These are phyloP conservation scores for Melanerpes formicivorus DNA, from an alignment of 2,113 vertebrate genomes.

Conservation along the genomic window DNA sequence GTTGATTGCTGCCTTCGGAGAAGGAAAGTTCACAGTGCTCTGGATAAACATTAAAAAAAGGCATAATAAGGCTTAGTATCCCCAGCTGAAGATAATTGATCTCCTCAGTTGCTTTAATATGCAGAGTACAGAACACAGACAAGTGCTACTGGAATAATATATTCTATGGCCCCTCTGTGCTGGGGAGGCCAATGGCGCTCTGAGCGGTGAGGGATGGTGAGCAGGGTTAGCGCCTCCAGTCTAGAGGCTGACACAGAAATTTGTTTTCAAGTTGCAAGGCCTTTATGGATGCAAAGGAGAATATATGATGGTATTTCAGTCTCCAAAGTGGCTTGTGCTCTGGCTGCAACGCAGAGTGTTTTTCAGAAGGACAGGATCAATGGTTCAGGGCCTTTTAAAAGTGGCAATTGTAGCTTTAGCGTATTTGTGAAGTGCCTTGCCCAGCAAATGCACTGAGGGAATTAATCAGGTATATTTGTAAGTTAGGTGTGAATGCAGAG, in stretches of 20 bases:
- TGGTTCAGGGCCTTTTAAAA: neutral
- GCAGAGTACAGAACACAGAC: constrained; percentile 63
- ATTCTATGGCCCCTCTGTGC: constrained; percentile 46
- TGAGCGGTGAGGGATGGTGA: neutral
- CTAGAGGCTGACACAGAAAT: neutral
- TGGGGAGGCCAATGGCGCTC: neutral
- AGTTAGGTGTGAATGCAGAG: neutral
- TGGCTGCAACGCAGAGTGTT: neutral
- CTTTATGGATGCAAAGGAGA: neutral
- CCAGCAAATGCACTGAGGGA: neutral
- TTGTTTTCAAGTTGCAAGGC: neutral
- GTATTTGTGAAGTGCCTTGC: neutral
- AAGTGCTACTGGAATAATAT: constrained; percentile 73
- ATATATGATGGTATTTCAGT: neutral
- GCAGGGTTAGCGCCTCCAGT: neutral
- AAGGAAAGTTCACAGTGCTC: constrained; percentile 65
- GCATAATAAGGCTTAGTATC: constrained; percentile 67
- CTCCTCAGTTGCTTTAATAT: constrained; percentile 70
- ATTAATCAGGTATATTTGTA: neutral
- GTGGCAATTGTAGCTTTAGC: neutral
- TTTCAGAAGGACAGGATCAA: neutral
- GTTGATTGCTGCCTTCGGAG: constrained; percentile 61
- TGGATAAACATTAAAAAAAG: constrained; percentile 69
- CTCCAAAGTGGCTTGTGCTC: neutral
- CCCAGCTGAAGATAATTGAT: constrained; percentile 74